A percentile compares a stretch with the other conserved stretches of the same genome.
These are phyloP conservation scores for Tringa solitaria DNA, from an alignment of 2,113 vertebrate species.

Conservation along the genomic window DNA sequence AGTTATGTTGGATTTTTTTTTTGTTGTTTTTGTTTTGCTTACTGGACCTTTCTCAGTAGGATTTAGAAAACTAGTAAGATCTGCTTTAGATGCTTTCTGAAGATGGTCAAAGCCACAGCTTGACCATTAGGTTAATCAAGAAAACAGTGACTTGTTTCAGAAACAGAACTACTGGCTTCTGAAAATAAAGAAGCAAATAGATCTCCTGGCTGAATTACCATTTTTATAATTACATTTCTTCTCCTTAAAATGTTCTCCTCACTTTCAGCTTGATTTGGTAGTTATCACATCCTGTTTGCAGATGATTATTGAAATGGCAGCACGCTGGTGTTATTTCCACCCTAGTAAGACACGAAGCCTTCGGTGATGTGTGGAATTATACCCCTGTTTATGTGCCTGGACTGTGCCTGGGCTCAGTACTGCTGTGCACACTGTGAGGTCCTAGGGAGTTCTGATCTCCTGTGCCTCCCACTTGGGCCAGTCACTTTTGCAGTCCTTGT, in stretches of 20 bases:
- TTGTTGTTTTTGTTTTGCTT: neutral
- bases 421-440: neutral
- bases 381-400: neutral
- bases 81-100: neutral
- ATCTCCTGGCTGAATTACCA: neutral
- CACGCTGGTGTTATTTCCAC: neutral
- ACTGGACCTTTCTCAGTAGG: neutral
- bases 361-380: neutral
- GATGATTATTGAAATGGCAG: neutral
- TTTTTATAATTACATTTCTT: neutral
- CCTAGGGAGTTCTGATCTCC: neutral
- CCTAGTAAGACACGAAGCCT: neutral
- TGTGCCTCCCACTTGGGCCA: accelerated
- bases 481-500: neutral
- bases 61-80: neutral
- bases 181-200: neutral
- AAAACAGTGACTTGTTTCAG: neutral
- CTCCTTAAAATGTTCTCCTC: neutral
- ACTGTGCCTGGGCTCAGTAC: neutral
- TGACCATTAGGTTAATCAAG: neutral
- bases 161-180: neutral
- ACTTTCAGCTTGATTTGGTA: neutral
- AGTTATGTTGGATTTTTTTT: neutral
- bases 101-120: neutral
- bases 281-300: neutral